Evolutionary conservation across 1,140 invertebrate genomes (phyloP).

Genomic region (Euura lappo): DNA sequence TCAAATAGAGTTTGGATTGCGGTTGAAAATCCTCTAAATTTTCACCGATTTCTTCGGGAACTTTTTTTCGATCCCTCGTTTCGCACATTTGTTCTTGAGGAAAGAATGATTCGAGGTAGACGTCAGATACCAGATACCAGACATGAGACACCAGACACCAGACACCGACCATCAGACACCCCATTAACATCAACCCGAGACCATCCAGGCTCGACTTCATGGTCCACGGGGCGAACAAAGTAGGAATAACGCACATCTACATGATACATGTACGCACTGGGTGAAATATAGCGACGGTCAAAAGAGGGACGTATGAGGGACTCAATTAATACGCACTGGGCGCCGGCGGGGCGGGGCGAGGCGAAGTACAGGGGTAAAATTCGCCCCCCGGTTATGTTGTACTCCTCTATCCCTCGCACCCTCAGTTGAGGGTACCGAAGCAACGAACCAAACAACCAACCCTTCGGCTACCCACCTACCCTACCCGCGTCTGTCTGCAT

Average conservation of each 20-base stretch:
- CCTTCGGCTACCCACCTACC: slow-evolving; percentile 15
- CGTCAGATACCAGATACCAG: neutral
- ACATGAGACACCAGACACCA: neutral
- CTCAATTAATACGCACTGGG: slow-evolving; percentile 39
- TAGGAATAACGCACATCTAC: neutral
- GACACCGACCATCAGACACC: slow-evolving; percentile 6
- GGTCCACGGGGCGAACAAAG: neutral
- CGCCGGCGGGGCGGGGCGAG: neutral
- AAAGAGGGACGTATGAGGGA: slow-evolving; percentile 21
- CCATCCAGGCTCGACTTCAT: neutral
- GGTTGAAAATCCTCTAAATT: too few species aligned
- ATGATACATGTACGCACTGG: neutral
- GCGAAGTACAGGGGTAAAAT: neutral
- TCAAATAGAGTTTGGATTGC: too few species aligned
- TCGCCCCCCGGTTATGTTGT: slow-evolving; percentile 28
- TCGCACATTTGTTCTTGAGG: neutral
- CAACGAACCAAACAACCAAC: slow-evolving; percentile 12
- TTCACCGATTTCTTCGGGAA: too few species aligned
- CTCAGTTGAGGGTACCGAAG: slow-evolving; percentile 36
- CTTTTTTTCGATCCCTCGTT: too few species aligned
- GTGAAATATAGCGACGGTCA: neutral
- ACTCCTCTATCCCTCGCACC: slow-evolving; percentile 18
- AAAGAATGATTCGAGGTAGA: neutral
- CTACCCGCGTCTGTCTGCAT: slow-evolving; percentile 47
- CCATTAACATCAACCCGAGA: slow-evolving; percentile 4